These are phyloP conservation scores for Apostichopus parvimensis DNA, from an alignment of 35 echinoderm and acorn worm species.

Conservation along the genomic window DNA sequence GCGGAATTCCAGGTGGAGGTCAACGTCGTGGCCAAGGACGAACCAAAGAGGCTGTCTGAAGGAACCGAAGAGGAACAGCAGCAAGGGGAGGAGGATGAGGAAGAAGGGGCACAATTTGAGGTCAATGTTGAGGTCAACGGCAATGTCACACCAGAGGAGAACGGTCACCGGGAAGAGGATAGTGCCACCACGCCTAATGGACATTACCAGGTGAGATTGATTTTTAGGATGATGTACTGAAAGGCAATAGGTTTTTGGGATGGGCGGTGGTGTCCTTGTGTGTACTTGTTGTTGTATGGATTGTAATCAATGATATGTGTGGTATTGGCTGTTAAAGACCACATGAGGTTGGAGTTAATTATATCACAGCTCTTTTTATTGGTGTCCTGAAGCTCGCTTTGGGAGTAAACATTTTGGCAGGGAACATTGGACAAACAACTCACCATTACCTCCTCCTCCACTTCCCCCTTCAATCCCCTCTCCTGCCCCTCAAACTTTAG, in stretches of 20 bases:
- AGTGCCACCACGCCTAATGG: slow-evolving; percentile 22
- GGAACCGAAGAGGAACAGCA: background rate
- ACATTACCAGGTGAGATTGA: slow-evolving; percentile 19
- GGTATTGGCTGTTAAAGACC: too few relatives aligned
- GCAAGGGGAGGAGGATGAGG: background rate
- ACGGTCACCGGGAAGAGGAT: slow-evolving; percentile 5
- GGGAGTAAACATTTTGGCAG: too few relatives aligned
- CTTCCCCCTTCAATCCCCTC: too few relatives aligned
- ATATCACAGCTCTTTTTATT: background rate
- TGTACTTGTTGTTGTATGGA: too few relatives aligned
- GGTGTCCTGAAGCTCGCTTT: too few relatives aligned
- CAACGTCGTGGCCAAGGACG: background rate
- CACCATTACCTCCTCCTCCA: too few relatives aligned
- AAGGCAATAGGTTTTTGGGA: too few relatives aligned
- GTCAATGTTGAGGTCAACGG: slow-evolving; percentile 35
- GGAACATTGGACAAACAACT: too few relatives aligned
- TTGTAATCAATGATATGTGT: too few relatives aligned
- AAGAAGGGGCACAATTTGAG: background rate
- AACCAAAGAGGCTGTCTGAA: slow-evolving; percentile 13
- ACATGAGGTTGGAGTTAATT: background rate
- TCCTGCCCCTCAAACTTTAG: too few relatives aligned
- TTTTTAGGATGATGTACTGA: too few relatives aligned
- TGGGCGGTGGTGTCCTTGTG: too few relatives aligned
- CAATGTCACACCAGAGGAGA: slow-evolving; percentile 30
- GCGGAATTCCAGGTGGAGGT: slow-evolving; percentile 20